These are phyloP conservation scores for Arctia plantaginis DNA, from an alignment of 2,888 invertebrate species.

Conservation along the genomic window DNA sequence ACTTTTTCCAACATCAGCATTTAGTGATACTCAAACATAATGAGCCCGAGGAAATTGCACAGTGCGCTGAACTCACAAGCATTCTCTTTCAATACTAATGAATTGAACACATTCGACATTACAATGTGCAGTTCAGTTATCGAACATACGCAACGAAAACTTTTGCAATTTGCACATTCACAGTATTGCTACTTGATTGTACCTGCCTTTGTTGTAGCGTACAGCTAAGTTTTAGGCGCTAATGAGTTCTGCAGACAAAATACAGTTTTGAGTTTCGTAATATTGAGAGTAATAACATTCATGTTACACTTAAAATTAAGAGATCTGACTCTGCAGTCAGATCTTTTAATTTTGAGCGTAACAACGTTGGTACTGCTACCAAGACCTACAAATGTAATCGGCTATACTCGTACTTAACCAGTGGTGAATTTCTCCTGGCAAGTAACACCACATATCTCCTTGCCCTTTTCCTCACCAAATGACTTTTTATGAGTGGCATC, in stretches of 20 bases:
- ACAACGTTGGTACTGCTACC: too few relatives aligned
- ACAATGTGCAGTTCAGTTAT: constrained; percentile 23
- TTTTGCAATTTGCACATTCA: constrained; percentile 31
- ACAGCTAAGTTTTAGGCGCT: constrained; percentile 45
- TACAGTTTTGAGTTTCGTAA: constrained; percentile 17
- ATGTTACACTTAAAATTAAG: not conserved
- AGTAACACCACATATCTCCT: not conserved
- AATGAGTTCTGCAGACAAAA: constrained; percentile 39
- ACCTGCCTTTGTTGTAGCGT: constrained; percentile 29
- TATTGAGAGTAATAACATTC: not conserved
- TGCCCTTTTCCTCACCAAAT: not conserved
- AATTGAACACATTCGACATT: constrained; percentile 37
- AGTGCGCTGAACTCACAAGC: constrained; percentile 30
- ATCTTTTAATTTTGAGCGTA: too few relatives aligned
- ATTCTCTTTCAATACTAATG: constrained; percentile 51
- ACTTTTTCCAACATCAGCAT: constrained; percentile 38
- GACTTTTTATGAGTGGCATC: not conserved
- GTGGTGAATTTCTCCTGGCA: too few relatives aligned
- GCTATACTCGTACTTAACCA: not conserved
- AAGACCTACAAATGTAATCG: not conserved
- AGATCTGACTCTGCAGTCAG: not conserved
- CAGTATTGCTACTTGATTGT: constrained; percentile 22
- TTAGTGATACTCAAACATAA: constrained; percentile 32
- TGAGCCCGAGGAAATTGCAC: constrained; percentile 47
- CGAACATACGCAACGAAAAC: constrained; percentile 43